Evolutionary conservation across 2,113 vertebrate genomes (phyloP).

Genomic region (Misgurnus anguillicaudatus): DNA sequence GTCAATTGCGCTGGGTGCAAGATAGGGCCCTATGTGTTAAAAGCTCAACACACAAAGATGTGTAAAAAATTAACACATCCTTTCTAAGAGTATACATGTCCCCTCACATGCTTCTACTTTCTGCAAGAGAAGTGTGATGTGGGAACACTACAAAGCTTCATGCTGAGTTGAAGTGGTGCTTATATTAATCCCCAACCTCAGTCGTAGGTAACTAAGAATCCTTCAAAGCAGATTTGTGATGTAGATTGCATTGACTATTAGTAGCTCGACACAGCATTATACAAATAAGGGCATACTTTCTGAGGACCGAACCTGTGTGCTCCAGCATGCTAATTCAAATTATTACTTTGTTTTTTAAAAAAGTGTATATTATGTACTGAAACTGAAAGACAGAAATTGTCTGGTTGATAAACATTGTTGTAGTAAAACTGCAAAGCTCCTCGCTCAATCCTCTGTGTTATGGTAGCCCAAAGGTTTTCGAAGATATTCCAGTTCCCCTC

Average conservation of each 20-base stretch:
- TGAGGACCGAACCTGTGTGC: not conserved
- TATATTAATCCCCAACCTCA: slow-evolving; percentile 53
- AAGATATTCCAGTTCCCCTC: slow-evolving; percentile 95
- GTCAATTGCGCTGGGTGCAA: too few species aligned
- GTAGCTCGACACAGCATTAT: slow-evolving; percentile 37
- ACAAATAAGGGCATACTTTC: slow-evolving; percentile 40
- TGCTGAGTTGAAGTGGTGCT: slow-evolving; percentile 45
- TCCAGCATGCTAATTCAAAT: not conserved
- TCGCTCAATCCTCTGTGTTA: slow-evolving; percentile 3
- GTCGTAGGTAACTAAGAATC: slow-evolving; percentile 47
- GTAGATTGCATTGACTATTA: slow-evolving; percentile 50
- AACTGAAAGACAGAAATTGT: not conserved
- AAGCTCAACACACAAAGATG: too few species aligned
- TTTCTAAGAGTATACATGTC: too few species aligned
- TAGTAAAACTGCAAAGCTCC: too few species aligned
- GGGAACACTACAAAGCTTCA: slow-evolving; percentile 40
- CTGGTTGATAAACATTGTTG: too few species aligned
- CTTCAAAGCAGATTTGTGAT: slow-evolving; percentile 59
- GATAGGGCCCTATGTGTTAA: too few species aligned
- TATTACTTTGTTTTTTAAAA: not conserved
- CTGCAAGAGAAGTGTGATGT: slow-evolving; percentile 41
- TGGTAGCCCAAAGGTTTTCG: slow-evolving; percentile 96
- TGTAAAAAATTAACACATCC: too few species aligned
- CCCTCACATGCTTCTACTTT: slow-evolving; percentile 45
- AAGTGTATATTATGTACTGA: not conserved